Evolutionary conservation across 2,888 invertebrate species (phyloP).

Genomic region (Macrostomum cliftonense): DNA sequence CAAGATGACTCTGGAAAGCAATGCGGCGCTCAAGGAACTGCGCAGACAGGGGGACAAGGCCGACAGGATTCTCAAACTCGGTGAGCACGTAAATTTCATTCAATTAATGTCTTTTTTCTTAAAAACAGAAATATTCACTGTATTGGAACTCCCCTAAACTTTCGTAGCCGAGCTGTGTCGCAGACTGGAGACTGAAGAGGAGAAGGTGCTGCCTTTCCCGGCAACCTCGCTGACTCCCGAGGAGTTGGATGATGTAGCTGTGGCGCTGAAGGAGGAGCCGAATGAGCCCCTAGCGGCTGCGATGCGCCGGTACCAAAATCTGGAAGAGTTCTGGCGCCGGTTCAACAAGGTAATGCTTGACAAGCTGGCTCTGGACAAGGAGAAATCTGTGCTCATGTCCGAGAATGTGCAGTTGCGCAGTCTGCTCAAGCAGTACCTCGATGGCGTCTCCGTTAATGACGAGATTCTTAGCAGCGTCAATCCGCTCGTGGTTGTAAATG

Average conservation of each 20-base stretch:
- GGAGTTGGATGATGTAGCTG: constrained; percentile 29
- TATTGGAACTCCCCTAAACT: no score
- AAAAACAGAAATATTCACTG: no score
- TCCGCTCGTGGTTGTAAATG: constrained; percentile 36
- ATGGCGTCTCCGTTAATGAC: constrained; percentile 38
- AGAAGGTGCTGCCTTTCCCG: constrained; percentile 38
- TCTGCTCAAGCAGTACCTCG: constrained; percentile 37
- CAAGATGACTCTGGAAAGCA: constrained; percentile 33
- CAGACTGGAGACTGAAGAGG: constrained; percentile 37
- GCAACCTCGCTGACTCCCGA: constrained; percentile 32
- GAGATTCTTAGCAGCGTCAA: constrained; percentile 35
- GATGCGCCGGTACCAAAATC: constrained; percentile 30
- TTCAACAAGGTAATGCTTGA: constrained; percentile 45
- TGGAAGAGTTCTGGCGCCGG: constrained; percentile 53
- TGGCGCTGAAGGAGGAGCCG: constrained; percentile 26
- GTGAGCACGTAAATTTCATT: no score
- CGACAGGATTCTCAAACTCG: constrained; percentile 5
- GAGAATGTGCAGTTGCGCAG: constrained; percentile 45
- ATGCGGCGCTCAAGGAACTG: constrained; percentile 24
- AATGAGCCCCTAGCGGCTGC: constrained; percentile 29
- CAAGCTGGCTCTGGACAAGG: constrained; percentile 40
- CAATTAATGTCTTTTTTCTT: no score
- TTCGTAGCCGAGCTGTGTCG: constrained; percentile 32
- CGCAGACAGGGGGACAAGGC: constrained; percentile 6
- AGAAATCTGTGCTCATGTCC: constrained; percentile 35